Evolutionary conservation across 1,140 invertebrate genomes (phyloP), one percentile per base, ranked within the genome.

Genomic region (Hirudo medicinalis): DNA sequence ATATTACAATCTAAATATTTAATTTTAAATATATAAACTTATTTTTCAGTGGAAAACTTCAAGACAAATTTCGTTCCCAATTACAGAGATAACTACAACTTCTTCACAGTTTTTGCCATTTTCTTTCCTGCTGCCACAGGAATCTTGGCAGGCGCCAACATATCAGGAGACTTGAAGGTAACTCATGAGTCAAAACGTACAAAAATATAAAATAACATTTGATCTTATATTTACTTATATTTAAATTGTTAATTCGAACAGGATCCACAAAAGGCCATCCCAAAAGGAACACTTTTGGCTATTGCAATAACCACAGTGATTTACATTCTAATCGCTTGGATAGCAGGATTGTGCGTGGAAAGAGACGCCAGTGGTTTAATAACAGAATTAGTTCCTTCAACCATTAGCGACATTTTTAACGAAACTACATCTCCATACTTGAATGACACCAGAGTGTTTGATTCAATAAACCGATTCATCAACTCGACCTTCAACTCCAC

Each of bases 81-180:
- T 74, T 97, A 90, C 79, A 84, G 89, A n/a, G 85, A 80, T 71
- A 88, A 85, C 0, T 75, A 80, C 72, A 74, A 74, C 54, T 82
- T 97, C 80, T 95, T 96, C 81, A 88, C 89, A 69, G 90, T 95
- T 0, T 97, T 97, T 78, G 89, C 92, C 2, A 92, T 97, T 72
- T 97, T 94, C 81, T 97, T 97, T 78, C 93, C 94, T 3, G 94
- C 92, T 2, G 92, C 94, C 0, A 95, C 93, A 9, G 94, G 93
- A 29, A 95, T 97, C 70, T 90, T 97, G 81, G 94, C 93, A n/a
- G 94, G 94, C 0, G 94, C 93, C 0, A 96, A 96, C 78, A 92
- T 94, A 75, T 94, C 91, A 63, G 94, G 94, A 27, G 94, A 97
- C 83, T 83, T 97, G 0, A 94, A 93, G 84, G 89, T 90, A 15